Evolutionary conservation across 2,888 invertebrate species (phyloP).

Genomic region (Thereva unica): DNA sequence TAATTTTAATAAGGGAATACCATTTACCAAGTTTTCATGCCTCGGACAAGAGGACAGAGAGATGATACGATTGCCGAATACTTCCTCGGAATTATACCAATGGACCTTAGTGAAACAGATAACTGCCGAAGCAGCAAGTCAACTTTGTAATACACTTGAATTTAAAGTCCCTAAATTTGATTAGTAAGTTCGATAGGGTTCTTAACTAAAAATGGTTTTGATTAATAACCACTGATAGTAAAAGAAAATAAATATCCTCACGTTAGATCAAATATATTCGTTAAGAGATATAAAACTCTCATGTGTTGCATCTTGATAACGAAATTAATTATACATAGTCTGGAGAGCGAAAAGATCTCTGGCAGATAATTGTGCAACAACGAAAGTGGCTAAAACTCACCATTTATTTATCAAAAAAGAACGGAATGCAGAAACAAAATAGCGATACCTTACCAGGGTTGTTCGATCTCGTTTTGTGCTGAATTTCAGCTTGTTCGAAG

Average conservation of each 20-base stretch:
- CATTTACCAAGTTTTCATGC: slow-evolving; percentile 25
- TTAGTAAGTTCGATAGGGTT: slow-evolving; percentile 41
- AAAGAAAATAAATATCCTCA: slow-evolving; percentile 47
- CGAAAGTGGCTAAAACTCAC: slow-evolving; percentile 39
- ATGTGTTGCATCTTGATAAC: slow-evolving; percentile 47
- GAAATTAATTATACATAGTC: slow-evolving; percentile 48
- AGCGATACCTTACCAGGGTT: slow-evolving; percentile 17
- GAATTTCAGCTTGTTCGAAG: slow-evolving; percentile 27
- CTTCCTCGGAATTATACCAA: slow-evolving; percentile 24
- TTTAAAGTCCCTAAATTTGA: slow-evolving; percentile 40
- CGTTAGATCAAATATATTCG: slow-evolving; percentile 47
- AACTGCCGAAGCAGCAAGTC: slow-evolving; percentile 2
- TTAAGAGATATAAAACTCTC: slow-evolving; percentile 45
- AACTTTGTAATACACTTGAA: slow-evolving; percentile 23
- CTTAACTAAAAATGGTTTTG: slow-evolving; percentile 41
- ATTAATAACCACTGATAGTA: slow-evolving; percentile 46
- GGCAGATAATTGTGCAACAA: slow-evolving; percentile 39
- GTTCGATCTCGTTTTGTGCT: slow-evolving; percentile 26
- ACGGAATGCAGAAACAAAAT: slow-evolving; percentile 24
- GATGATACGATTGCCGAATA: slow-evolving; percentile 25
- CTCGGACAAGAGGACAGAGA: slow-evolving; percentile 39
- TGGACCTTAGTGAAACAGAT: slow-evolving; percentile 9
- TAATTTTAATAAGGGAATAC: slow-evolving; percentile 47
- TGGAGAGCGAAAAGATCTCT: slow-evolving; percentile 39
- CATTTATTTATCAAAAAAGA: slow-evolving; percentile 38